These are phyloP conservation scores for Paraplagusia blochii DNA, from an alignment of 2,113 vertebrate genomes.

Conservation along the genomic window DNA sequence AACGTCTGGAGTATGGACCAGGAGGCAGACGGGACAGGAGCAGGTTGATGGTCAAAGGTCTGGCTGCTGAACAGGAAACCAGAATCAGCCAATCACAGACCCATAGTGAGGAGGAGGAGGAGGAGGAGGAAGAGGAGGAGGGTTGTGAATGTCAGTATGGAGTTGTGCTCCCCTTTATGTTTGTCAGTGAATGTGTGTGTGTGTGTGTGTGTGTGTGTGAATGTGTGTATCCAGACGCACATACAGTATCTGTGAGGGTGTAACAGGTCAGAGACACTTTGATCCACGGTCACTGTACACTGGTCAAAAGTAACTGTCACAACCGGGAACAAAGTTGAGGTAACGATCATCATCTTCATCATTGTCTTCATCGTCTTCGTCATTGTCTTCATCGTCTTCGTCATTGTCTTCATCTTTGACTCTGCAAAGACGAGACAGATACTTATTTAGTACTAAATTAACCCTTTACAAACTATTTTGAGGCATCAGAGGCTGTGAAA, in stretches of 20 bases:
- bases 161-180: constrained; percentile 34
- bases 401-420: constrained; percentile 47
- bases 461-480: too few relatives aligned
- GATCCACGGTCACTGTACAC: constrained; percentile 76
- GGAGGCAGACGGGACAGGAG: background rate
- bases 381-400: constrained; percentile 45
- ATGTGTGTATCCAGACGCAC: constrained; percentile 17
- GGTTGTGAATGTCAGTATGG: constrained; percentile 36
- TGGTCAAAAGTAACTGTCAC: constrained; percentile 72
- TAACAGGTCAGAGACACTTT: constrained; percentile 67
- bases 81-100: constrained; percentile 67
- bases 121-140: too few relatives aligned
- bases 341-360: constrained; percentile 60
- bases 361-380: constrained; percentile 52
- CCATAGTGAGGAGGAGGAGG: constrained; percentile 64
- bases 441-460: too few relatives aligned
- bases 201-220: constrained; percentile 22
- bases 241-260: constrained; percentile 42
- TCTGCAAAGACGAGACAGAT: too few relatives aligned
- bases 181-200: constrained; percentile 20
- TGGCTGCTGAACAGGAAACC: constrained; percentile 58
- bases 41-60: constrained; percentile 73
- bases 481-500: too few relatives aligned
- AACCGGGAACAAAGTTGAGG: constrained; percentile 73
- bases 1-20: background rate